These are phyloP conservation scores for Drosophila falleni DNA, from an alignment of 2,888 invertebrate genomes.

Conservation along the genomic window DNA sequence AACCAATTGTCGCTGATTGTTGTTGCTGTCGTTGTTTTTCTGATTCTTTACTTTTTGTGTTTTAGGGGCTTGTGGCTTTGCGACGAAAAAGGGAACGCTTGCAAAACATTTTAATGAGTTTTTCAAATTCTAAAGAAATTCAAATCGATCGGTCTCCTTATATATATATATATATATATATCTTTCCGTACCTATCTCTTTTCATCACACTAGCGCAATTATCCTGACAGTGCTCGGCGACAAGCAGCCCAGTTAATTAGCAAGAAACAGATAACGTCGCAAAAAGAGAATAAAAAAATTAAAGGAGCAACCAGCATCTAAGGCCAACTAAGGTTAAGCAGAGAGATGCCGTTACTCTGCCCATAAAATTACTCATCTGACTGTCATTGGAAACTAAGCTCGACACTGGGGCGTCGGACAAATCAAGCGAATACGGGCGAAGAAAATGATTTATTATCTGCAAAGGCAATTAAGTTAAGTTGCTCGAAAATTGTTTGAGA, in stretches of 20 bases:
- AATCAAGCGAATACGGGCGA: conserved; percentile 30
- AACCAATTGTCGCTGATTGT: conserved; percentile 11
- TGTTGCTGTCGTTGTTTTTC: conserved; percentile 10
- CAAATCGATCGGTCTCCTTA: conserved; percentile 38
- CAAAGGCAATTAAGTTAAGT: conserved; percentile 74
- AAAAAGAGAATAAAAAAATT: conserved; percentile 55
- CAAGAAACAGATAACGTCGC: conserved; percentile 74
- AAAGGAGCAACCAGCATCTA: conserved; percentile 64
- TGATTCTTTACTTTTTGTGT: conserved; percentile 28
- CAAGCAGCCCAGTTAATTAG: conserved; percentile 74
- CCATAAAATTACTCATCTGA: conserved; percentile 17
- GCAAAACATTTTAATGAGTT: conserved; percentile 71
- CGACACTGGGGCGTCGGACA: conserved; percentile 6
- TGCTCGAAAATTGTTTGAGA: conserved; percentile 69
- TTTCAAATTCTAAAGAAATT: conserved; percentile 65
- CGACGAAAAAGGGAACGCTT: conserved; percentile 20
- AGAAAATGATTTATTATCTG: conserved; percentile 75
- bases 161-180: background rate
- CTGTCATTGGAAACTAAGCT: conserved; percentile 31
- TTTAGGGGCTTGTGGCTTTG: conserved; percentile 15
- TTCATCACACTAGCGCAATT: conserved; percentile 13
- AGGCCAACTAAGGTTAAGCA: conserved; percentile 32
- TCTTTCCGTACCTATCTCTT: conserved; percentile 8
- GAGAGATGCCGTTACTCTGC: background rate
- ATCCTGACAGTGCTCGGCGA: conserved; percentile 33